These are phyloP conservation scores for Polydrusus tereticollis DNA, from an alignment of 2,888 invertebrate species.

Conservation along the genomic window DNA sequence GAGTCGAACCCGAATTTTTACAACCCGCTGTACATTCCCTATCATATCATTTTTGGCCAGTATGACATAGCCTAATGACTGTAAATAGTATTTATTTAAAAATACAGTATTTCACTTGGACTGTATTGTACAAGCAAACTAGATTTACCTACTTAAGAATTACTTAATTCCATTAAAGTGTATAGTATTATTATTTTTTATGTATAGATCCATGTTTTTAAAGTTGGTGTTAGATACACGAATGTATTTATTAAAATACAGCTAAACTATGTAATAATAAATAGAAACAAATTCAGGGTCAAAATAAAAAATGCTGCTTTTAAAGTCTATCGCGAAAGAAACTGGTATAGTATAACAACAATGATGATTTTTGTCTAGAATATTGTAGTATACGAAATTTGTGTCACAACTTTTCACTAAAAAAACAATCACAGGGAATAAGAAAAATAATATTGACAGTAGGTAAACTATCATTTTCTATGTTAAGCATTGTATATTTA, in stretches of 20 bases:
- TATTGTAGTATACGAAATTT: constrained; percentile 47
- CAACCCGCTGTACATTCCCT: constrained; percentile 65
- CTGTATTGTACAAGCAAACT: constrained; percentile 17
- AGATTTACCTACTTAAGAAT: constrained; percentile 37
- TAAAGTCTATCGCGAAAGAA: constrained; percentile 36
- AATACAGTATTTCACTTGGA: constrained; percentile 43
- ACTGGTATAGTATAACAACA: constrained; percentile 46
- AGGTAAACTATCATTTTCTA: background rate
- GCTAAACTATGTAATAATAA: constrained; percentile 36
- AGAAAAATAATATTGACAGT: background rate
- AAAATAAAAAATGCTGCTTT: constrained; percentile 34
- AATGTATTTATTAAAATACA: constrained; percentile 26
- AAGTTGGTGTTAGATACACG: constrained; percentile 60
- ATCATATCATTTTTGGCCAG: constrained; percentile 61
- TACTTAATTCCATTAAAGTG: constrained; percentile 49
- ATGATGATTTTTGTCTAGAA: constrained; percentile 46
- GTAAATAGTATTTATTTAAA: constrained; percentile 63
- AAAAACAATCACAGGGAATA: background rate
- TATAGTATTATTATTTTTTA: constrained; percentile 51
- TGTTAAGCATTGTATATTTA: background rate
- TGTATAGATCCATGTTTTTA: constrained; percentile 56
- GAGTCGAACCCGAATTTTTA: constrained; percentile 46
- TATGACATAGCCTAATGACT: constrained; percentile 58
- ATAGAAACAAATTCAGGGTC: constrained; percentile 49
- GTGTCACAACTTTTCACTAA: constrained; percentile 37